Conservation (phyloP, 2,113 vertebrate species). For the Aix galericulata region DNA sequence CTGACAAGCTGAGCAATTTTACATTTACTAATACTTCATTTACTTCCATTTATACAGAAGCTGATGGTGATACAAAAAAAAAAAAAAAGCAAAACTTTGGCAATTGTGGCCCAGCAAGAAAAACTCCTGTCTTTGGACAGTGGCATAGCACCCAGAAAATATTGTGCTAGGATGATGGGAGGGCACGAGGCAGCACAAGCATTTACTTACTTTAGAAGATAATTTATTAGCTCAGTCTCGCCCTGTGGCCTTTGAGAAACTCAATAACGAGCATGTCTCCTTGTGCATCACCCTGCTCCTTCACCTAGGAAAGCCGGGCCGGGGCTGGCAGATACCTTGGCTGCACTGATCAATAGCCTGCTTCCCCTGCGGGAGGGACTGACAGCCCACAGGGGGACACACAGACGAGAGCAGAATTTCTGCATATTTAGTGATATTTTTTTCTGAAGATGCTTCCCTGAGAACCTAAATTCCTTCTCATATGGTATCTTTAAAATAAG, state of each 20-base stretch:
- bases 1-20: neutral
- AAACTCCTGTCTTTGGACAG: neutral
- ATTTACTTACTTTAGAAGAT: neutral
- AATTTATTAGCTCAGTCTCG: slow-evolving; percentile 2
- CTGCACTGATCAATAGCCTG: neutral
- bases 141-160: neutral
- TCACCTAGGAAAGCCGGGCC: neutral
- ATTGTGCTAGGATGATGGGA: neutral
- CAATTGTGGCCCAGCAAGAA: neutral
- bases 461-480: fast-evolving
- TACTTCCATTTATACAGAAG: neutral
- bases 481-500: neutral
- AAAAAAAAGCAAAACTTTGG: neutral
- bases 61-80: neutral
- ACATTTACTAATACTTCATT: neutral
- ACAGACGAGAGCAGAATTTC: neutral
- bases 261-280: neutral
- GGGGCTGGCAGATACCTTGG: neutral
- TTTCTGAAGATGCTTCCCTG: neutral
- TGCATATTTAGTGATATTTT: neutral
- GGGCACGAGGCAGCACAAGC: neutral
- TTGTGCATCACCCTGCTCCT: neutral
- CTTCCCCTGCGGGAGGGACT: neutral
- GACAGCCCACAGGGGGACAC: neutral
- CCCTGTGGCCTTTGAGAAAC: neutral